Evolutionary conservation across 2,888 invertebrate species (phyloP), one percentile per base, ranked within the genome.

Genomic region (Tholera decimalis): DNA sequence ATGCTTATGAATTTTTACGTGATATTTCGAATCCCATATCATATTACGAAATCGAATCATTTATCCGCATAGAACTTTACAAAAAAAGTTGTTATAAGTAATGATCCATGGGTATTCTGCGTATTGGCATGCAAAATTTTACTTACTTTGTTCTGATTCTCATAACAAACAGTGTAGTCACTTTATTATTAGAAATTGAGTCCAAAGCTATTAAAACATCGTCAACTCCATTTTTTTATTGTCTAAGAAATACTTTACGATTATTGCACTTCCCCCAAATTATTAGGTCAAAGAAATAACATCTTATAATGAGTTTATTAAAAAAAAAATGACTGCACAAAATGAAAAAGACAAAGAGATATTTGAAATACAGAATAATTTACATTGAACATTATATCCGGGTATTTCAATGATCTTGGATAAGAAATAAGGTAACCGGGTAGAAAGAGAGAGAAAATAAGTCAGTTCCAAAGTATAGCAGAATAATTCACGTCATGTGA

Each of bases 161-260:
- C 22, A 28, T 35, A n/a, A n/a, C 11, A 44, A 60, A 37, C 15
- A 51, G 30, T 43, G 13, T 22, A 44, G 11, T 15, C 39, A 1
- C 7, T 62, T 41, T 28, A 30, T 11, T 47, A 54, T 50, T 15
- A 44, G n/a, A 15, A 41, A 20, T 37, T 43, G 50, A 60, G 46
- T 33, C 50, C 18, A 28, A 30, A 22, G 73, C 50, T 44, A 58
- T 65, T 60, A 75, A 69, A 75, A 56, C 41, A 50, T 62, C 61
- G 24, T 59, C 51, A 61, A 57, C 54, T 30, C 28, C 26, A 56
- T 22, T 62, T 50, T 22, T 53, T 54, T 64, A 72, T 22, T 56
- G 53, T 65, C 57, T 37, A 68, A 47, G 49, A 46, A 66, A 64
- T 51, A 51, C 54, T 81, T 75, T 61, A 81, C 57, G 78, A 69